Evolutionary conservation across 1,140 invertebrate genomes (phyloP).

Genomic region (Harpegnathos saltator): DNA sequence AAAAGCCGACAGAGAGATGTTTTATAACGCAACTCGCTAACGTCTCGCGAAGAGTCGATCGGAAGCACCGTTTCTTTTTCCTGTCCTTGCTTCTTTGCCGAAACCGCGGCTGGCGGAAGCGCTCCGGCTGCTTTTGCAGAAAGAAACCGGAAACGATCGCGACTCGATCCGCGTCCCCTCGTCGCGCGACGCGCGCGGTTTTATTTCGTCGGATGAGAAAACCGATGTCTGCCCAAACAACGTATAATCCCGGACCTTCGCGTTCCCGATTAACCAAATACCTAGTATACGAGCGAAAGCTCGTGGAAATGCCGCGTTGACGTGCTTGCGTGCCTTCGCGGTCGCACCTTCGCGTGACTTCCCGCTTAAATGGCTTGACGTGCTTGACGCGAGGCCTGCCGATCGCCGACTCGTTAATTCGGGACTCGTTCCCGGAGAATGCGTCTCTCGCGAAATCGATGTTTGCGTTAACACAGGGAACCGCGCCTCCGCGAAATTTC

Average conservation of each 20-base stretch:
- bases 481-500: not conserved
- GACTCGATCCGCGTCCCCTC: slow-evolving; percentile 2
- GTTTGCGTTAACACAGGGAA: not conserved
- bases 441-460: slow-evolving; percentile 48
- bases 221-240: slow-evolving; percentile 28
- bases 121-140: not conserved
- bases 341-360: slow-evolving; percentile 79
- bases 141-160: not conserved
- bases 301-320: slow-evolving; percentile 61
- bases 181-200: not conserved
- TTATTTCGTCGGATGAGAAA: slow-evolving; percentile 34
- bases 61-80: no score
- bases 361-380: slow-evolving; percentile 68
- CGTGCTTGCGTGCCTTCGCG: slow-evolving; percentile 72
- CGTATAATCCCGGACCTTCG: slow-evolving; percentile 37
- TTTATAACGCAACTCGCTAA: no score
- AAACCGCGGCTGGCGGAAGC: no score
- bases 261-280: slow-evolving; percentile 58
- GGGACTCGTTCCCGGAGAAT: slow-evolving; percentile 47
- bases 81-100: no score
- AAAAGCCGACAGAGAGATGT: no score
- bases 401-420: slow-evolving; percentile 76
- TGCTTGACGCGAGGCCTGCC: slow-evolving; percentile 69
- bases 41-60: no score
- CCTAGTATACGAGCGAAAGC: slow-evolving; percentile 40